Base-by-base conservation (phyloP, 2,797 vertebrate species). In the Phrynocephalus vlangalii region DNA sequence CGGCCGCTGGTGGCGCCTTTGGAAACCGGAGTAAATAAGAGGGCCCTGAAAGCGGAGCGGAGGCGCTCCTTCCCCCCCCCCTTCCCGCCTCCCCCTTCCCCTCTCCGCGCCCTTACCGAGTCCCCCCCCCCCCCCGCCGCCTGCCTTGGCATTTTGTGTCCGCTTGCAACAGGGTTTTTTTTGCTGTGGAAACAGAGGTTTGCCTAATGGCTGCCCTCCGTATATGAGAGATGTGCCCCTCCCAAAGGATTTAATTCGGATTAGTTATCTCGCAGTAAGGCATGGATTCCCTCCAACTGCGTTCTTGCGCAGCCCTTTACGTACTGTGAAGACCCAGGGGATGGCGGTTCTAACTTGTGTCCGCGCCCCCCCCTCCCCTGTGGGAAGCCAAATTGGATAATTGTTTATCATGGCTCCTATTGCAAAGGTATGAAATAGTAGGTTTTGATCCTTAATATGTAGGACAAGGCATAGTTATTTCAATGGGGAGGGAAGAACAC, bases 141-240 rank as follows among this genome's bases (percentile, higher is more conserved):
- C 24, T 13, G 15, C 24, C 28, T 60, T 73, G 67, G 20, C 38
- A 16, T 70, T 83, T 63, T 1, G 15, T 28, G 18, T 71, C 24
- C 66, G 52, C 20, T 28, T 84, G 38, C 76, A 88, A 66, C 68
- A 88, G 75, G 48, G 73, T 86, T 33, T 33, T 33, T 72, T 33
- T 44, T 52, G 0, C 24, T 33, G 16, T 33, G 20, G 50, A 72
- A 63, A 20, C 28, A 4, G 28, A 60, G 6, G 6, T 48, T 52
- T 30, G 66, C 86, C 18, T 26, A 8, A 5, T 73, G 44, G 24
- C 38, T 75, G 38, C 52, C 2, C n/a, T 56, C 38, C 15, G 24
- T 24, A 8, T 22, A 26, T 28, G 16, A 5, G 28, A 15, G 6
- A 3, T 13, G 26, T 48, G 18, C 28, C n/a, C 48, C 22, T 48